Evolutionary conservation across 2,797 vertebrate genomes (phyloP), one percentile per base, ranked within the genome.

Genomic region (Balearica regulorum): DNA sequence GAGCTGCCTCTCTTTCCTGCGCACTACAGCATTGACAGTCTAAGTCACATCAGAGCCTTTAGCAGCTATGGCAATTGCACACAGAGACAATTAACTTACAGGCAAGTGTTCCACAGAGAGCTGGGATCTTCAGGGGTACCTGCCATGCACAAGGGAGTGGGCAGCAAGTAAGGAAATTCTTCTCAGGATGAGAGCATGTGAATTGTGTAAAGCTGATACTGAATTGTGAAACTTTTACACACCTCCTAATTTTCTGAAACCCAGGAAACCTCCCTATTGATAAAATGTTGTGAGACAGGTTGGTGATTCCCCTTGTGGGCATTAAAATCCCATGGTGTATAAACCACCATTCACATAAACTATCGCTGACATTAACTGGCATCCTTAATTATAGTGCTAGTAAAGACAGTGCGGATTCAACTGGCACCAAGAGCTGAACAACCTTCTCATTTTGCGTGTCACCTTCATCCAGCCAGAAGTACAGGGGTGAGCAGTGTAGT

Each of bases 91-190:
- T 19, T n/a, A 83, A 33, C 39, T 21, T 73, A 25, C 6, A 69
- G 12, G 3, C 21, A 57, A 75, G 24, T 9, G 18, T 46, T 91
- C 39, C 43, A 86, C 61, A 64, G 70, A 66, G 39, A 33, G 0
- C 2, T 14, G 28, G 5, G 6, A 33, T 73, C 65, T 71, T 64
- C 48, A 51, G 43, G 26, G 16, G 10, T 43, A 77, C n/a, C 22
- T 93, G 48, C 24, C 2, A 0, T 16, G 39, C 0, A 0, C 19
- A 60, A 53, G 39, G 37, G n/a, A 44, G 4, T 31, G 14, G 35
- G 39, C 24, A 71, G 26, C 11, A 24, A 10, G 16, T 20, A 49
- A 28, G 31, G 33, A 85, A 89, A 57, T 78, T 78, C 22, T 90
- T 82, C 29, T 77, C 7, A 31, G 88, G 22, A 80, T 57, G 26